Percentiles rank a stretch among this genome's conserved stretches.
Conservation (phyloP, 2,888 invertebrate species). For the Lathronympha strigana region DNA sequence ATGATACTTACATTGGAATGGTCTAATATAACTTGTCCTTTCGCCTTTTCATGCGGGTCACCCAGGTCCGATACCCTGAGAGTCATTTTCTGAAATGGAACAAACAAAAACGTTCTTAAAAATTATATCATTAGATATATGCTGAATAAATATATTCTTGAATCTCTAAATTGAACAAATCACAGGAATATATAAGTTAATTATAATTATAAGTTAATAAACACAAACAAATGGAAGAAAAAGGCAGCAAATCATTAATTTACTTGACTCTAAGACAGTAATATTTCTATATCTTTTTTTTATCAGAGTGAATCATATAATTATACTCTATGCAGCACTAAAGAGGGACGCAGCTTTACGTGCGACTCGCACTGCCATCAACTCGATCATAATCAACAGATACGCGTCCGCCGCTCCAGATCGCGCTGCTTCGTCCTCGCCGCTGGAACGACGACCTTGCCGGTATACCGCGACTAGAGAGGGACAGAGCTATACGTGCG, state of each 20-base stretch:
- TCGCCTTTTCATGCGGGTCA: slow-evolving; percentile 86
- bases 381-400: slow-evolving; percentile 47
- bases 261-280: too few species aligned
- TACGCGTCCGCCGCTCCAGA: slow-evolving; percentile 4
- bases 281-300: too few species aligned
- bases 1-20: slow-evolving; percentile 89
- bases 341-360: too few species aligned
- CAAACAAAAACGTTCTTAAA: slow-evolving; percentile 64
- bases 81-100: slow-evolving; percentile 86
- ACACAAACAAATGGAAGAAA: too few species aligned
- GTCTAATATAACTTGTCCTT: slow-evolving; percentile 88
- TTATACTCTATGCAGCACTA: too few species aligned
- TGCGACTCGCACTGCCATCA: slow-evolving; percentile 74
- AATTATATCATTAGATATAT: too few species aligned
- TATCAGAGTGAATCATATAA: too few species aligned
- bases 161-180: too few species aligned
- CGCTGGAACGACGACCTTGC: slow-evolving; percentile 78
- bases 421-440: neutral
- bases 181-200: too few species aligned
- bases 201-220: too few species aligned
- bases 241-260: too few species aligned
- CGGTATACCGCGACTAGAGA: slow-evolving; percentile 88
- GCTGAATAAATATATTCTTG: too few species aligned
- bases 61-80: slow-evolving; percentile 85
- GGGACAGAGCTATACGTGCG: slow-evolving; percentile 56